Evolutionary conservation across 2,113 vertebrate genomes (phyloP), one percentile per base, ranked within the genome.

Genomic region (Sebastes schlegelii): DNA sequence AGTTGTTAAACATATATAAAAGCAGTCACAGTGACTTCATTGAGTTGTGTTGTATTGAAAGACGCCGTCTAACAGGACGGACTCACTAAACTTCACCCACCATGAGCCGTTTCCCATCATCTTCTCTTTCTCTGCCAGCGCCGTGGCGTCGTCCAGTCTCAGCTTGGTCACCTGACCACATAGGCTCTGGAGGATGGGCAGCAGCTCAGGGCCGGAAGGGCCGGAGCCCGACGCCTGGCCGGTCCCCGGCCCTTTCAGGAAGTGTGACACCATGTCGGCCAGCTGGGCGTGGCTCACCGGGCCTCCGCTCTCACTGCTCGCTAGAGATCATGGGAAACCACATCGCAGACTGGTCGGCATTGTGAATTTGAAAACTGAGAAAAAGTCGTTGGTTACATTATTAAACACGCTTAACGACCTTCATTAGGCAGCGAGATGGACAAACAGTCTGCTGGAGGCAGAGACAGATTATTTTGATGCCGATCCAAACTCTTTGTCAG

Each of bases 161-260:
- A 95, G 94, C 86, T 91, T 89, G 0, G 94, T 92, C 90, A 96
- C 95, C 88, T 95, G 95, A 76, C 93, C 89, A 1, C 95, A 95
- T 45, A 96, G 88, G 16, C 82, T 92, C 91, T 95, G 94, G 8
- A 96, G 92, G 81, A 93, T n/a, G 5, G 94, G 94, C 54, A 95
- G 91, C n/a, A 95, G 52, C 19, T 95, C 92, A 0, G 92, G 84
- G 21, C 74, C n/a, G 7, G 46, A 91, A 0, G 92, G 84, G 21
- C 74, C 19, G 8, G 43, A 26, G 57, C 19, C 52, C 0, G 16
- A 26, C 5, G 11, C 54, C 58, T 34, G 62, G 1, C 75, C 62
- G 1, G 16, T 11, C 0, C 63, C 90, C 42, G 62, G 61, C 3
- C 78, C 86, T 4, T 71, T 89, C 90, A 95, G 74, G 61, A 94